Base-by-base conservation (phyloP, 2,888 invertebrate species). In the Lordiphosa andalusiaca region DNA sequence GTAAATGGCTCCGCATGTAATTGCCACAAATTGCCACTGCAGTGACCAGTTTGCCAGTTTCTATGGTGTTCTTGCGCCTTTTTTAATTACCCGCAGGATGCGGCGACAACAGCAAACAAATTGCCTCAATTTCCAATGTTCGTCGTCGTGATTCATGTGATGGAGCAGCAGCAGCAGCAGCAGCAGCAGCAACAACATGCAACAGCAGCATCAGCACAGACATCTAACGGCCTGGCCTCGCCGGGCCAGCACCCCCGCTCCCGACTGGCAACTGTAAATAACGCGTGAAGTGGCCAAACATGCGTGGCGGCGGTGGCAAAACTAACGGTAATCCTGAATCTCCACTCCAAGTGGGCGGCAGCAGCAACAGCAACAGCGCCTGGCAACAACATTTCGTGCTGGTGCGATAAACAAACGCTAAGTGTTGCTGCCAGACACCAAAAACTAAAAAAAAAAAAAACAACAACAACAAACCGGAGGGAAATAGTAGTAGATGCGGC, bases 1-100 rank as follows among this genome's bases (percentile, higher is more conserved):
- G 85, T 84, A 86, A 84, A 84, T 84, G 85, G 86, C 84, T 85
- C 81, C 77, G 84, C 86, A 83, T 86, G 86, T 86, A 83, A 86
- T 84, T 84, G 84, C 85, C 84, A 86, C 84, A 84, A 84, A 84
- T 86, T 86, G 84, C 84, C 81, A 85, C 84, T 86, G 84, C 84
- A 83, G 84, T 84, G 85, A 84, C 83, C 81, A 81, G 81, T 78
- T 78, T 78, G 77, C 84, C 67, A 76, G 30, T 30, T 30, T 30
- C 30, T 49, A 69, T 70, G 83, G 72, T 78, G 76, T 84, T 75
- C 80, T 78, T 83, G 78, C 82, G 77, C 80, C 83, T 84, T 82
- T 84, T 85, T 83, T 83, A 81, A 81, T 81, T 84, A 84, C 81
- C 85, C 83, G 84, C 82, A 82, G 82, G 82, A 82, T 82, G 85